These are phyloP conservation scores for Proctacanthus coquilletti DNA, from an alignment of 1,140 invertebrate genomes.

Conservation along the genomic window DNA sequence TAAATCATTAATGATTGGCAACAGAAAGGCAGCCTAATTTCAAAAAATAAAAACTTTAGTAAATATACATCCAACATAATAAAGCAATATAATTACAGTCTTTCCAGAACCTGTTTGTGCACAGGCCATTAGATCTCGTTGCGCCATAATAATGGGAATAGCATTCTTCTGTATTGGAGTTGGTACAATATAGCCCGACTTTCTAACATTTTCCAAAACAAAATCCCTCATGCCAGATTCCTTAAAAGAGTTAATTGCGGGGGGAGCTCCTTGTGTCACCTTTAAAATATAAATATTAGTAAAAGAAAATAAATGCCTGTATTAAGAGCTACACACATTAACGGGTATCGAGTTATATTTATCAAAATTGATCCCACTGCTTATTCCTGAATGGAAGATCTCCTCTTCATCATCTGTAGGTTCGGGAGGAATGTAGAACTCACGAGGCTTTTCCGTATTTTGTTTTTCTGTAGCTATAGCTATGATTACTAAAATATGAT, in stretches of 20 bases:
- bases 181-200: slow-evolving; percentile 68
- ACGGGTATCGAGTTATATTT: slow-evolving; percentile 74
- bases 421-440: slow-evolving; percentile 70
- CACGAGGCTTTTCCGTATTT: slow-evolving; percentile 33
- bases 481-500: slow-evolving; percentile 7
- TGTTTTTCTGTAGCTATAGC: slow-evolving; percentile 9
- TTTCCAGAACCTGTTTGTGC: slow-evolving; percentile 97
- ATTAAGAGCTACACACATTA: slow-evolving; percentile 42
- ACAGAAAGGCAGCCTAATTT: slow-evolving; percentile 62
- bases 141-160: slow-evolving; percentile 63
- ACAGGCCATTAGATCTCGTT: slow-evolving; percentile 88
- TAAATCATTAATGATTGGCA: slow-evolving; percentile 72
- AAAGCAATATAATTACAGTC: slow-evolving; percentile 34
- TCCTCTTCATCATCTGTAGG: slow-evolving; percentile 49
- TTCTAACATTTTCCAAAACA: slow-evolving; percentile 61
- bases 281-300: no score
- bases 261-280: slow-evolving; percentile 27
- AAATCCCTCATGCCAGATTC: slow-evolving; percentile 46
- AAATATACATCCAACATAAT: slow-evolving; percentile 1
- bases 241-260: slow-evolving; percentile 52
- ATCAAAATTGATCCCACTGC: slow-evolving; percentile 75
- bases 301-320: neutral
- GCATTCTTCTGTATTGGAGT: slow-evolving; percentile 89
- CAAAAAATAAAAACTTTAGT: slow-evolving; percentile 6
- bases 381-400: slow-evolving; percentile 53